Base-by-base conservation (phyloP, 2,797 vertebrate species). In the Cryptoprocta ferox region DNA sequence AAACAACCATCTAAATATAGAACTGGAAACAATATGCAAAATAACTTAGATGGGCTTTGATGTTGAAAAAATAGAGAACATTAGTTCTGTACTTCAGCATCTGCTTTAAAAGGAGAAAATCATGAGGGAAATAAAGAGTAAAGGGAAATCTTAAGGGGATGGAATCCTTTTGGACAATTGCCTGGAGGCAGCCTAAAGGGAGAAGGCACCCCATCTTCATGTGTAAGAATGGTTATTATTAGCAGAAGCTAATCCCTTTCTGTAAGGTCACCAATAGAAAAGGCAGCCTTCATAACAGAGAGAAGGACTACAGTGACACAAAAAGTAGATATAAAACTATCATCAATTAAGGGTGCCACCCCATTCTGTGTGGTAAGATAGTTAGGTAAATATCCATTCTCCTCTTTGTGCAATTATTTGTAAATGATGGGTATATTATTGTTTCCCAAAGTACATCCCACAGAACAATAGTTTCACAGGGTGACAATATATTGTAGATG, bases 1-100 rank as follows among this genome's bases (percentile, higher is more conserved):
- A 90, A 96, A 85, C 32, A 85, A n/a, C 2, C 14, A 12, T 76
- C 30, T 94, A 91, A 95, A 92, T 85, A 88, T 14, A 94, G 61
- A 82, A 65, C 37, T 92, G 5, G 42, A 94, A 85, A 66, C 14
- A 78, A 76, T 66, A 85, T 65, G 10, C 42, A 87, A 84, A 96
- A 90, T 89, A 94, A 61, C 1, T 42, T 71, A n/a, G 30, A 83
- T 24, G 24, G 7, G 59, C 13, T 56, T 75, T 10, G 21, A 56
- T 32, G 3, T 50, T 68, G 26, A 18, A 42, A 89, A 95, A 89
- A 70, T 30, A n/a, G 50, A 65, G 32, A 81, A 30, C 5, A n/a
- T 30, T 5, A 65, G 12, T 39, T 84, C 56, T n/a, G 4, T 28
- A 15, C 10, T 87, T 68, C 26, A 70, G 4, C 1, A 53, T n/a